Evolutionary conservation across 2,113 vertebrate species (phyloP).

Genomic region (Gopherus flavomarginatus): DNA sequence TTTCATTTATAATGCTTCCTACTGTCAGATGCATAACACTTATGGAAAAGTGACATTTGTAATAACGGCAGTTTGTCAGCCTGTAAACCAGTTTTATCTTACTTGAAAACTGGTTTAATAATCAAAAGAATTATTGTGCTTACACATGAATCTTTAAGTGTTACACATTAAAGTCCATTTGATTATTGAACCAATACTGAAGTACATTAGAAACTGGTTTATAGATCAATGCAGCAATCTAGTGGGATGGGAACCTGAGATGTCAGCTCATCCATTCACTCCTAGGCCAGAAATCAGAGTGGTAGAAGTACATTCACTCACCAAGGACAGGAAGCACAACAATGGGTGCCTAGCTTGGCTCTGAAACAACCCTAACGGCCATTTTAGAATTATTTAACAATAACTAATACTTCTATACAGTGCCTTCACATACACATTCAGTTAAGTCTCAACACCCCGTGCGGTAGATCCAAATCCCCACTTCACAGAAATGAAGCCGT

Average conservation of each 20-base stretch:
- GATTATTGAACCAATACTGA: not conserved
- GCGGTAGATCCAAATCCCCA: not conserved
- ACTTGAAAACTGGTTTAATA: not conserved
- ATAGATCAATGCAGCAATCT: not conserved
- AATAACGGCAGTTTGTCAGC: not conserved
- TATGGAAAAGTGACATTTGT: conserved; percentile 5
- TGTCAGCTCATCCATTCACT: not conserved
- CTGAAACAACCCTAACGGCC: not conserved
- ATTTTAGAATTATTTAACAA: not conserved
- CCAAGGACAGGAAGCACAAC: not conserved
- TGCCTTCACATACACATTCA: not conserved
- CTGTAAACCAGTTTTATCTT: conserved; percentile 3
- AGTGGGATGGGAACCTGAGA: not conserved
- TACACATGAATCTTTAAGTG: not conserved
- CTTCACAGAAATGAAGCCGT: not conserved
- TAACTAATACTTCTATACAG: not conserved
- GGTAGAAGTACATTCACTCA: not conserved
- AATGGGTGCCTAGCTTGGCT: not conserved
- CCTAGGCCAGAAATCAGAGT: not conserved
- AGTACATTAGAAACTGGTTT: not conserved
- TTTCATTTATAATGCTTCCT: not conserved
- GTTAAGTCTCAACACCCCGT: rapidly evolving
- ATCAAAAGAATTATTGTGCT: not conserved
- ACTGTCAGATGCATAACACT: not conserved
- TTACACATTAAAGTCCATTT: conserved; percentile 20